Percentiles rank a stretch among this genome's conserved stretches.
phyloP scores from a whole-genome alignment of 2,797 vertebrate species.

The Catamblyrhynchus diadema region DNA sequence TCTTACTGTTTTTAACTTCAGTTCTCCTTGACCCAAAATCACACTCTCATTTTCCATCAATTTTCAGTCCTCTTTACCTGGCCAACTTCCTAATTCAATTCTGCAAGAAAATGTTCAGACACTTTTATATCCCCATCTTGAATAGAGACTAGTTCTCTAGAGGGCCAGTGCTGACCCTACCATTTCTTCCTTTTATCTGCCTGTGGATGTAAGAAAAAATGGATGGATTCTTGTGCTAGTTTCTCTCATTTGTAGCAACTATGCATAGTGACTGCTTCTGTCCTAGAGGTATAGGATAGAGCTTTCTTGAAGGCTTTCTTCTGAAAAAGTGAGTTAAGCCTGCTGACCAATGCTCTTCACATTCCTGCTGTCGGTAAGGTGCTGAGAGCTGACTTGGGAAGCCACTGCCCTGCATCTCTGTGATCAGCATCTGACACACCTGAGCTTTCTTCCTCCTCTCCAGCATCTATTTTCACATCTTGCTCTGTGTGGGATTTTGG shows the following conservation, averaged over 20 bases:
- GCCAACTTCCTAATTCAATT: neutral
- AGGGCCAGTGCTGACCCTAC: neutral
- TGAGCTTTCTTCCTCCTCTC: neutral
- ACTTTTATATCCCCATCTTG: neutral
- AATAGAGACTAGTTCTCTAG: neutral
- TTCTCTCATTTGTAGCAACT: neutral
- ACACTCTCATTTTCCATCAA: neutral
- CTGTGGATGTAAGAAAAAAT: neutral
- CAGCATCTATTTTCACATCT: neutral
- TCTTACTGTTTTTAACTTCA: slow-evolving; percentile 4
- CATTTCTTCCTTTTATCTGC: neutral
- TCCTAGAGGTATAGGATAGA: neutral
- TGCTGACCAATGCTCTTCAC: neutral
- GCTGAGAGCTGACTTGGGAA: neutral
- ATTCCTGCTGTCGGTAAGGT: neutral
- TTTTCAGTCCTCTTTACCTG: neutral
- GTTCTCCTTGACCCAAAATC: slow-evolving; percentile 46
- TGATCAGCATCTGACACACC: neutral
- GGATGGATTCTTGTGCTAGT: neutral
- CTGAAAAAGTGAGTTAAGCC: neutral
- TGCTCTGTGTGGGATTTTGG: neutral
- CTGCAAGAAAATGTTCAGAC: neutral
- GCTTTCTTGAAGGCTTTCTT: neutral
- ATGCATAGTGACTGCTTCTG: neutral
- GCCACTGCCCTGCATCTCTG: neutral